Evolutionary conservation across 2,113 vertebrate species (phyloP), one percentile per base, ranked within the genome.

Genomic region (Halichoeres trimaculatus): DNA sequence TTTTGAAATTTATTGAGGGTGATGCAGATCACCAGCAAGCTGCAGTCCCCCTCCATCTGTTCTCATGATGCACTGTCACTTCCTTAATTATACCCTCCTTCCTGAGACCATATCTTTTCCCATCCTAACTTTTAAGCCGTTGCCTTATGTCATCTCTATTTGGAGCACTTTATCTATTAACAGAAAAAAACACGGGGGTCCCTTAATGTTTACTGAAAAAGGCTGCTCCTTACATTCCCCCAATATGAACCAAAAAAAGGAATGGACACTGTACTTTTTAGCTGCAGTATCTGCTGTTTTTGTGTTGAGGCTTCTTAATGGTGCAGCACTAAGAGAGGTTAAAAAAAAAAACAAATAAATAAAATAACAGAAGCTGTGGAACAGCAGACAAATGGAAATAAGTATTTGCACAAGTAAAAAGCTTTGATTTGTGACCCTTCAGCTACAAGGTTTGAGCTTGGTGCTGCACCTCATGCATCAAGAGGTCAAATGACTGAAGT

Each of bases 1-100:
- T 70, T 50, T 50, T 2, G 14, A 26, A 24, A 58, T 52, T 47
- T 63, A 54, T 52, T 50, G 24, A 77, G 26, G 35, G 5, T 24
- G 48, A 41, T 51, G 38, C 38, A 4, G 55, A 51, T 74, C 55
- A 34, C 1, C 1, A 48, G 36, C 16, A 55, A 48, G 35, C 20
- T n/a, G 64, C 12, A 34, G 35, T 17, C n/a, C 8, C 2, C 19
- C 11, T 35, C 20, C 48, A 20, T 51, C 23, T 52, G 2, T 13
- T 70, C 54, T 30, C 48, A 24, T 10, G 5, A 26, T 48, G 30
- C 38, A 47, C 10, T n/a, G 43, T 60, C 56, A 13, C 16, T 20
- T 22, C n/a, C 4, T 60, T 36, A 47, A 60, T 26, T 40, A 35
- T 50, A 20, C n/a, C 45, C 14, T n/a, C 34, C 41, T 3, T 57